A percentile compares a stretch with the other conserved stretches of the same genome.
These are phyloP conservation scores for Paralvinella palmiformis DNA, from an alignment of 1,140 invertebrate species.

Conservation along the genomic window DNA sequence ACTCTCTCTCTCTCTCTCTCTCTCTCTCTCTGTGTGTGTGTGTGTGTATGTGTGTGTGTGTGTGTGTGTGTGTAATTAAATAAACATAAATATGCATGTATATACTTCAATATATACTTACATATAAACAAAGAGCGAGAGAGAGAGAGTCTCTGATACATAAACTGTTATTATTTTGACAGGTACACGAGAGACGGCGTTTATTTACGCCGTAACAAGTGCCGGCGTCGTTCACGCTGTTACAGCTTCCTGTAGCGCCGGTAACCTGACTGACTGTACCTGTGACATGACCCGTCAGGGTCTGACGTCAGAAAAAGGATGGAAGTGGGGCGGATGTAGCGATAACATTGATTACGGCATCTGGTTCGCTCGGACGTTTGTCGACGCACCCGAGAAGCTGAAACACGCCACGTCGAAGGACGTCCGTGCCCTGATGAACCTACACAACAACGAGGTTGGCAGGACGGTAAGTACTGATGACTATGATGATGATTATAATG, in stretches of 20 bases:
- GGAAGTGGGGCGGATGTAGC: conserved; percentile 65
- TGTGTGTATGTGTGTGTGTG: too few species aligned
- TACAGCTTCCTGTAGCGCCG: conserved; percentile 60
- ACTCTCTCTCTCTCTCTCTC: too few species aligned
- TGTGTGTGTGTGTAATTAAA: too few species aligned
- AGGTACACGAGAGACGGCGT: conserved; percentile 64
- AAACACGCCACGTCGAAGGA: conserved; percentile 36
- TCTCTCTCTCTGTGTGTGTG: too few species aligned
- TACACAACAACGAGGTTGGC: conserved; percentile 65
- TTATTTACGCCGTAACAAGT: conserved; percentile 62
- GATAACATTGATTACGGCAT: conserved; percentile 62
- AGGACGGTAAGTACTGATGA: conserved; percentile 58
- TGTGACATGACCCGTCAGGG: conserved; percentile 57
- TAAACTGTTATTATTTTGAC: conserved; percentile 32
- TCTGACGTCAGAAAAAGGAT: conserved; percentile 53
- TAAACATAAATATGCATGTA: too few species aligned
- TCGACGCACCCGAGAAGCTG: conserved; percentile 57
- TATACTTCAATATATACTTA: too few species aligned
- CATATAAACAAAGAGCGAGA: too few species aligned
- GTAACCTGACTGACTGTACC: conserved; percentile 62
- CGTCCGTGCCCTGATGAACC: conserved; percentile 57
- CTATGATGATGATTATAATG: too few species aligned
- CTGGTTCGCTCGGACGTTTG: conserved; percentile 57
- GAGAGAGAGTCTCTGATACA: too few species aligned
- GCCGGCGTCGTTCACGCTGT: conserved; percentile 64